These are phyloP conservation scores for Pollicipes pollicipes DNA, from an alignment of 1,140 invertebrate genomes.

Conservation along the genomic window DNA sequence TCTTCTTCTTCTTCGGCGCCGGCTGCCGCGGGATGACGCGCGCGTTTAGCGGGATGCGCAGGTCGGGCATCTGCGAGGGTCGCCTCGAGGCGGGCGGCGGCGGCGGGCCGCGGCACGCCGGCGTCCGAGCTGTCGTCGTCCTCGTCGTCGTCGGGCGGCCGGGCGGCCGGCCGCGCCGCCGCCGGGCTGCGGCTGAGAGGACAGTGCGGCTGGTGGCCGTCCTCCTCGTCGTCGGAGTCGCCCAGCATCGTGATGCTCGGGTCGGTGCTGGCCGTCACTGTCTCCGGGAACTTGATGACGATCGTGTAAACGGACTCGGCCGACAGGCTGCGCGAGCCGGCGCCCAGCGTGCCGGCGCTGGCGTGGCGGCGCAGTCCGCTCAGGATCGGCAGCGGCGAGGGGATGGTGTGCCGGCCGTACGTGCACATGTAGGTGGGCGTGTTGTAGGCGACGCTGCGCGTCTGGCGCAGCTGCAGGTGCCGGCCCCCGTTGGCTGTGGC, in stretches of 20 bases:
- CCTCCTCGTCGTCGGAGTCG: not conserved
- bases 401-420: constrained; percentile 4
- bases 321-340: constrained; percentile 11
- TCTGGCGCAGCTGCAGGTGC: constrained; percentile 1
- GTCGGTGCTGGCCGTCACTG: constrained; percentile 15
- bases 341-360: not conserved
- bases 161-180: too few species aligned
- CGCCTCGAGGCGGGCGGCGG: not conserved
- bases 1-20: constrained; percentile 67
- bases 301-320: constrained; percentile 61
- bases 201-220: not conserved
- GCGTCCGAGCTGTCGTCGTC: not conserved
- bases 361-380: not conserved
- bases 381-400: not conserved
- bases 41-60: constrained; percentile 12
- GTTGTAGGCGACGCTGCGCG: not conserved
- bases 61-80: constrained; percentile 29
- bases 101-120: not conserved
- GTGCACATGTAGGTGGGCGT: not conserved
- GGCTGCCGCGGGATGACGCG: constrained; percentile 36
- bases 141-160: not conserved
- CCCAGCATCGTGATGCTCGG: constrained; percentile 2
- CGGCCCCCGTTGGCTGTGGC: not conserved
- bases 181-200: not conserved
- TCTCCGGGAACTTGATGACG: constrained; percentile 57